Evolutionary conservation across 2,888 invertebrate species (phyloP), one percentile per base, ranked within the genome.

Genomic region (Andrena minutula): DNA sequence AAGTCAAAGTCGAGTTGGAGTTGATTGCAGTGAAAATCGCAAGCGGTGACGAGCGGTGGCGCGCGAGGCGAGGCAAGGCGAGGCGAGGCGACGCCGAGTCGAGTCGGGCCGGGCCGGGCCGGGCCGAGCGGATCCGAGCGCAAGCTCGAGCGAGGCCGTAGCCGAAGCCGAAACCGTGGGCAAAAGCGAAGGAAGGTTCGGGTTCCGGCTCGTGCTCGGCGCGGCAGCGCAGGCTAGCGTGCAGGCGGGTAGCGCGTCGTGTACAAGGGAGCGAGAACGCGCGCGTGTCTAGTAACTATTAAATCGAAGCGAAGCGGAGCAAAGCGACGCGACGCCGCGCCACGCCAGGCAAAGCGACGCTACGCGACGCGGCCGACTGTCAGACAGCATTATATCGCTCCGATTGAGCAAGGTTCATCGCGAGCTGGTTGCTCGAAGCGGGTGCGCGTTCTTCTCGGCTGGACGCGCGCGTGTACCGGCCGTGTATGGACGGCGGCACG

Each of bases 401-500:
- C 26, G 12, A 28, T 16, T 16, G 32, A 66, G 53, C 26, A 7
- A 6, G 35, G 30, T 32, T 49, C 12, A 28, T 28, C 68, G 23
- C 65, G 75, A n/a, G 20, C 64, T 58, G 20, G 61, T 63, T 32
- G 63, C 30, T 51, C 26, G 30, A 70, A 58, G 53, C 77, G 77
- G 51, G 72, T 72, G 66, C 66, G 82, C 82, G 82, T 88, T 41
- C 85, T 86, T 86, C 85, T 83, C 87, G 86, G 86, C 86, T 88
- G 87, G 79, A 86, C 86, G 86, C 89, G 88, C 90, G 89, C 87
- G 86, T 87, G 88, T 84, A 86, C 83, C 88, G 84, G 79, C 89
- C 88, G 87, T 88, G 87, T 76, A 88, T 88, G 87, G 87, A 87
- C 85, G 87, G 79, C 87, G 84, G 84, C 87, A 89, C 90, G 90